These are phyloP conservation scores for Probosciger aterrimus DNA, from an alignment of 2,113 vertebrate species.

Conservation along the genomic window DNA sequence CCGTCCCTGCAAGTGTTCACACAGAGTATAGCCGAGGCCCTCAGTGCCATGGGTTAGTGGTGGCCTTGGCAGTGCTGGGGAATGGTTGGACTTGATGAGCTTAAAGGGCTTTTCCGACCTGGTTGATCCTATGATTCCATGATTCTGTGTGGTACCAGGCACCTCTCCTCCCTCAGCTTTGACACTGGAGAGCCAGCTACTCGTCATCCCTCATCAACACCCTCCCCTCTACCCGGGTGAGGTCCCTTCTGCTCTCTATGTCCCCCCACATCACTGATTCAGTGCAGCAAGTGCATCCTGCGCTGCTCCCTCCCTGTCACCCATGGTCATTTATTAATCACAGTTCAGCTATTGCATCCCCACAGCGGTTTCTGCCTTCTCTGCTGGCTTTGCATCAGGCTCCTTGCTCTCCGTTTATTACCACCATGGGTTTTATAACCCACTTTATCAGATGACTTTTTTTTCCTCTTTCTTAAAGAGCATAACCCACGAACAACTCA, in stretches of 20 bases:
- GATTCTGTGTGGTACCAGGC: neutral
- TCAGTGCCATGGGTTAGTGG: neutral
- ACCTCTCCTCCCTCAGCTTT: neutral
- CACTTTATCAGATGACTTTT: slow-evolving; percentile 59
- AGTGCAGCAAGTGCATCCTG: neutral
- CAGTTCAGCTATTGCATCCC: neutral
- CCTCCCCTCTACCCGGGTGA: neutral
- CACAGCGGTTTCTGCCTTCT: neutral
- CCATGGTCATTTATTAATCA: neutral
- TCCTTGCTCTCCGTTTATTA: slow-evolving; percentile 43
- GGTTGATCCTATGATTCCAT: neutral
- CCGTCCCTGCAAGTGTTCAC: neutral
- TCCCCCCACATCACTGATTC: fast-evolving
- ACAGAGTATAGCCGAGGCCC: fast-evolving
- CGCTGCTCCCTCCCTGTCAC: fast-evolving
- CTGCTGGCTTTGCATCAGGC: neutral
- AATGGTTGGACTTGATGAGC: neutral
- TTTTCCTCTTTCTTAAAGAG: slow-evolving; percentile 28
- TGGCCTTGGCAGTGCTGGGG: neutral
- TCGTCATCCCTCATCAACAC: neutral
- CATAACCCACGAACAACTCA: slow-evolving; percentile 55
- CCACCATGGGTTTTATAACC: slow-evolving; percentile 53
- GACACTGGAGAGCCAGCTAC: neutral
- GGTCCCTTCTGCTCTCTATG: neutral
- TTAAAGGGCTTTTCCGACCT: neutral